Evolutionary conservation across 2,888 invertebrate species (phyloP), one percentile per base, ranked within the genome.

Genomic region (Pemphredon lugubris): DNA sequence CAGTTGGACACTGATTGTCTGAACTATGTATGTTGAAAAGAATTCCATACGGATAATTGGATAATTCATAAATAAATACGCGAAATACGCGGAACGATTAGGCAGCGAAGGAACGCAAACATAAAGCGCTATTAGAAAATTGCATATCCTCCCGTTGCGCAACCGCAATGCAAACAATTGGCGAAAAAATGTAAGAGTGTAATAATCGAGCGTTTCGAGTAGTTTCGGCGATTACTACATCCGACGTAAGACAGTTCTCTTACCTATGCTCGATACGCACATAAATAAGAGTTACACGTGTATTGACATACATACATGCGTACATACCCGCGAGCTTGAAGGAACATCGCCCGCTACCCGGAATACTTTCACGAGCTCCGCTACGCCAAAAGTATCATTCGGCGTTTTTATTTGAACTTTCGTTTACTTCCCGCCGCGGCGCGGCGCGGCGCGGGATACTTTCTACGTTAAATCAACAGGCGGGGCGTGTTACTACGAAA

Each of bases 321-420:
- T 30, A 7, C 16, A 7, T 34, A 34, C 34, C 9, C 34, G 11
- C 3, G 3, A 1, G 34, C 3, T 26, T 26, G 26, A 26, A 26
- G 26, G 26, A 26, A 26, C 26, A 26, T 7, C 53, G 20, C 11
- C 23, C 26, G 37, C 60, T 70, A 69, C 57, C 55, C 65, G 70
- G 74, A 71, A 71, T 67, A 72, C 75, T 75, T 75, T 75, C 75
- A 71, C 71, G 16, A 20, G 42, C 37, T 7, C 21, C 30, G 14
- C 9, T 37, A 37, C 48, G 50, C 54, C 54, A 21, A 55, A 53
- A 40, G 69, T 61, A 68, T 63, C 53, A 20, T 63, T 69, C 26
- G 39, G 9, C 21, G 30, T 57, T 69, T 76, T 70, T 75, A 44
- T 64, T 73, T 53, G 55, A 53, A 55, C 65, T 76, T 79, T 76